Evolutionary conservation across 2,888 invertebrate species (phyloP).

Genomic region (Trachelus stipa): DNA sequence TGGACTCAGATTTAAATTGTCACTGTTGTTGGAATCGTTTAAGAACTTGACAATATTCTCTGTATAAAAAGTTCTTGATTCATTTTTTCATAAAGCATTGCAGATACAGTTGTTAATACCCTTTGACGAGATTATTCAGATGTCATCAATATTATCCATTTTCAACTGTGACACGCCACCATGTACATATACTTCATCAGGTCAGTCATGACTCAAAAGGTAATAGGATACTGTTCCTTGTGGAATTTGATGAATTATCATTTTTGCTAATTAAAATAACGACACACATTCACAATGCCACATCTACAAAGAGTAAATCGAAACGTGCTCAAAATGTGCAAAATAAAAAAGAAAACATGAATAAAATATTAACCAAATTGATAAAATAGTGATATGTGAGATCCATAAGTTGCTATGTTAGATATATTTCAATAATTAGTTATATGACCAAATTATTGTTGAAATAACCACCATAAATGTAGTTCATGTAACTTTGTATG

Average conservation of each 20-base stretch:
- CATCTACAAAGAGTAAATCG: background rate
- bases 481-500: background rate
- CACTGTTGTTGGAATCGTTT: background rate
- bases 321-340: background rate
- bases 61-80: background rate
- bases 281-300: background rate
- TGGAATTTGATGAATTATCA: background rate
- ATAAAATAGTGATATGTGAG: background rate
- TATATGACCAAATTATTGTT: background rate
- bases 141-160: background rate
- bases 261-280: background rate
- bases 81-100: background rate
- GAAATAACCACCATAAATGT: background rate
- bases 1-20: background rate
- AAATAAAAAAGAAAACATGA: background rate
- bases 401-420: background rate
- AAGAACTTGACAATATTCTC: background rate
- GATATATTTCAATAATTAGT: background rate
- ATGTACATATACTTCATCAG: background rate
- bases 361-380: background rate
- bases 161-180: background rate
- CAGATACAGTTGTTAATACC: background rate
- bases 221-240: background rate
- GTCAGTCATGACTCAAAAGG: background rate
- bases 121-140: background rate